phyloP scores from a whole-genome alignment of 2,888 invertebrate genomes.

The Heterodera filipjevi region DNA sequence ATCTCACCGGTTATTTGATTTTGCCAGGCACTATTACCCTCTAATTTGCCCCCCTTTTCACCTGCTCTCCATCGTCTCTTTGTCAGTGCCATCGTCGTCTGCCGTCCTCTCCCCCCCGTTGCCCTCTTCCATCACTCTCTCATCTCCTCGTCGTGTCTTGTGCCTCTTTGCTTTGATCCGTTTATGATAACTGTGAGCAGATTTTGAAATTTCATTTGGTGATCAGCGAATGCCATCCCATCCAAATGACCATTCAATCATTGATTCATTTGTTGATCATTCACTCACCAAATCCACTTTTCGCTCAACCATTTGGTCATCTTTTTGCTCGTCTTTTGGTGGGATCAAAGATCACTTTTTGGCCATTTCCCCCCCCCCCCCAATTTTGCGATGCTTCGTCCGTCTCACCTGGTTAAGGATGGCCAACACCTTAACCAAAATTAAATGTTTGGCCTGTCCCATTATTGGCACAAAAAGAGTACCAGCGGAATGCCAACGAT shows the following conservation, averaged over 20 bases:
- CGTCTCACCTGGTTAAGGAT: slow-evolving; percentile 92
- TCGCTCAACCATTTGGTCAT: slow-evolving; percentile 34
- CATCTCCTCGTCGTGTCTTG: neutral
- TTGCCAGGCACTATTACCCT: no score
- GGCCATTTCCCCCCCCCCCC: slow-evolving; percentile 21
- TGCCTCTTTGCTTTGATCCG: slow-evolving; percentile 32
- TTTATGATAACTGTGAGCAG: slow-evolving; percentile 31
- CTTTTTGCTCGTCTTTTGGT: slow-evolving; percentile 28
- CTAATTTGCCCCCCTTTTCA: slow-evolving; percentile 6
- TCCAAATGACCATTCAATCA: no score
- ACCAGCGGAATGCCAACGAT: slow-evolving; percentile 81
- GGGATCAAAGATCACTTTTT: neutral
- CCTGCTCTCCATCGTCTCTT: slow-evolving; percentile 43
- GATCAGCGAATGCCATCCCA: neutral
- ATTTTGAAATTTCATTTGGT: neutral
- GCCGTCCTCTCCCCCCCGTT: slow-evolving; percentile 10
- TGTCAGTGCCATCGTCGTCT: slow-evolving; percentile 18
- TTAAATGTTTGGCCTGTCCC: slow-evolving; percentile 69
- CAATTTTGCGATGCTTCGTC: slow-evolving; percentile 57
- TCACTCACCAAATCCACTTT: slow-evolving; percentile 34
- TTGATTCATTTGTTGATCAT: neutral
- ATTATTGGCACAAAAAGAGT: no score
- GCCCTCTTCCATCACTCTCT: slow-evolving; percentile 23
- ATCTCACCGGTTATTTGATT: no score
- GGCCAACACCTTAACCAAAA: slow-evolving; percentile 79